Evolutionary conservation across 2,888 invertebrate species (phyloP), one percentile per base, ranked within the genome.

Genomic region (Drosophila limbata): DNA sequence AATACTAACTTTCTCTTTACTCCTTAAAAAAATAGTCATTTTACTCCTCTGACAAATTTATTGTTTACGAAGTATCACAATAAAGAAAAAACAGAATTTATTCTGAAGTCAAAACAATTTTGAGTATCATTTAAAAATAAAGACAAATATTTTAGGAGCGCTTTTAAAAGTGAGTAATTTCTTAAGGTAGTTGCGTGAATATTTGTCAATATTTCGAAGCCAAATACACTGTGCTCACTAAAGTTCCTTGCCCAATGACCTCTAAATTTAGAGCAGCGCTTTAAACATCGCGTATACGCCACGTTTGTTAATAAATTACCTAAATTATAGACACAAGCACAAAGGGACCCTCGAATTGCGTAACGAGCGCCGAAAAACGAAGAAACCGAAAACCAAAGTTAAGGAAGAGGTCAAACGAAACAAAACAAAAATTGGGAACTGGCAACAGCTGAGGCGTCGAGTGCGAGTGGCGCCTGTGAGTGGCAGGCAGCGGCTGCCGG

Each of bases 401-500:
- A n/a, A 56, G 33, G 19, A 39, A 48, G 50, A 52, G 47, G 42
- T 47, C 47, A n/a, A 56, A 44, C 21, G 35, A 45, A 52, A 48
- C 21, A 44, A 45, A 52, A 48, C 33, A 37, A 61, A 60, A 59
- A 65, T 48, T 48, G 50, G 50, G 47, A 79, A 61, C 57, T 77
- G 89, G 87, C 73, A 73, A 73, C 88, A 83, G 89, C 88, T 83
- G 78, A 79, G 79, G 77, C 77, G 77, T 61, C 71, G 64, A 56
- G 47, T 25, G 51, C 48, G 39, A 77, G 45, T 59, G 57, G 68
- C 53, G 60, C 48, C 56, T 19, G 47, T 48, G 50, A 65, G 39
- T 65, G 71, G 62, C 60, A 65, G 48, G 28, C 48, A 40, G 50
- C 56, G 73, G 52, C 77, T 83, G 77, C 1, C 25, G 1, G 28